Base-by-base conservation (phyloP, 1,140 invertebrate genomes). In the Euura saliciscinereae region DNA sequence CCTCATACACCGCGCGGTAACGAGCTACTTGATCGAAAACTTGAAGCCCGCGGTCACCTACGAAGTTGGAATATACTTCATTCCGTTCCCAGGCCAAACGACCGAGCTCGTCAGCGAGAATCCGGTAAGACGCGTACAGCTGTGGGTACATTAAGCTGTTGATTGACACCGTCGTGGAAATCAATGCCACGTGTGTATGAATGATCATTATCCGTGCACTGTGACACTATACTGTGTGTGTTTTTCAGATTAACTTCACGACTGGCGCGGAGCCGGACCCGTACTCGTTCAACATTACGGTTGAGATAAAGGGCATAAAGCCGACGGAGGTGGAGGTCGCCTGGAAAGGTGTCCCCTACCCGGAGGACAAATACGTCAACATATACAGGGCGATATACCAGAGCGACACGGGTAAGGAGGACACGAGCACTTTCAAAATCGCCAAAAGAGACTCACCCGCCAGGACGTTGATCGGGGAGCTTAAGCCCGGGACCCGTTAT, bases 291-390 rank as follows among this genome's bases (percentile, higher is more conserved):
- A 91, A 94, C 70, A 92, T 97, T 4, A 90, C 89, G 44, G 89
- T 97, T 0, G 92, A 94, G 74, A 91, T 94, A 0, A 91, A 91
- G 43, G 90, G 91, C 70, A 90, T 96, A 3, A 94, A 94, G 77
- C 89, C 93, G 0, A 92, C 91, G 46, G 93, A 92, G 13, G 92
- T 94, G 1, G 93, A 95, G 79, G 89, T 97, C 2, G 90, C 90
- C 1, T 96, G 95, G 94, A 91, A 87, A 67, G 95, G 96, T 5
- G 92, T 97, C 0, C 95, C 96, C 4, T 91, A 93, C 79, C 96
- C 96, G 0, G 92, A 95, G 75, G 95, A 96, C 77, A 95, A 97
- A 80, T 96, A 94, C 86, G 94, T 97, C n/a, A 94, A 96, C 77
- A 95, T 98, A 75, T 96, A 94, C 85, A 90, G 95, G 75, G 93